Evolutionary conservation across 2,797 vertebrate species (phyloP), one percentile per base, ranked within the genome.

Genomic region (Catamblyrhynchus diadema): DNA sequence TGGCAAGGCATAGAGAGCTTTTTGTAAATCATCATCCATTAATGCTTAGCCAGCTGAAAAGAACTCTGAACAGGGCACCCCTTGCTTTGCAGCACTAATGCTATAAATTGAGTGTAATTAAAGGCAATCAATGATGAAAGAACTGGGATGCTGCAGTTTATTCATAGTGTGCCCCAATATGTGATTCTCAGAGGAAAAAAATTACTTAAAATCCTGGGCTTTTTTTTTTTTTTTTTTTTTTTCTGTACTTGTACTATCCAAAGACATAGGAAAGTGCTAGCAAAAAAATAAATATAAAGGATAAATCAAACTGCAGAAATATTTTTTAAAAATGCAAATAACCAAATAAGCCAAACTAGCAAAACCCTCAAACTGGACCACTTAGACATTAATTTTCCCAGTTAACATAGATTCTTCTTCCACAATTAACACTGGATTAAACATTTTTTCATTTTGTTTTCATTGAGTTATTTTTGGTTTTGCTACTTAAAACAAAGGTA

Each of bases 1-100:
- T 92, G 93, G 82, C 64, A 93, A 93, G 17, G 71, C 33, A 85
- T 41, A 86, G 47, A 70, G 60, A 30, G 16, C 14, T 53, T 93
- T 66, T 92, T 94, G 64, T 92, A 95, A 88, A 90, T 96, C 88
- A 93, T 80, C 80, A 77, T 77, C 90, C 83, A 85, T 88, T 96
- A 94, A 73, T 88, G 80, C 90, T 94, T 82, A 86, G 54, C 51
- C 81, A 92, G 93, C 93, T 90, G 90, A 93, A 94, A 80, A 86
- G 80, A 27, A 21, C 66, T 64, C 47, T 48, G 80, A 83, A 45
- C 80, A 91, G 86, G 77, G 90, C 74, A 89, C 77, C 25, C 13
- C 33, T 92, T 88, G 48, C 71, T 93, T 77, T 88, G 64, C 80
- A 88, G 42, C 60, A 30, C 48, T 91, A 88, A 77, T 73, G 50